Evolutionary conservation across 2,113 vertebrate species (phyloP).

Genomic region (Psilopogon haemacephalus): DNA sequence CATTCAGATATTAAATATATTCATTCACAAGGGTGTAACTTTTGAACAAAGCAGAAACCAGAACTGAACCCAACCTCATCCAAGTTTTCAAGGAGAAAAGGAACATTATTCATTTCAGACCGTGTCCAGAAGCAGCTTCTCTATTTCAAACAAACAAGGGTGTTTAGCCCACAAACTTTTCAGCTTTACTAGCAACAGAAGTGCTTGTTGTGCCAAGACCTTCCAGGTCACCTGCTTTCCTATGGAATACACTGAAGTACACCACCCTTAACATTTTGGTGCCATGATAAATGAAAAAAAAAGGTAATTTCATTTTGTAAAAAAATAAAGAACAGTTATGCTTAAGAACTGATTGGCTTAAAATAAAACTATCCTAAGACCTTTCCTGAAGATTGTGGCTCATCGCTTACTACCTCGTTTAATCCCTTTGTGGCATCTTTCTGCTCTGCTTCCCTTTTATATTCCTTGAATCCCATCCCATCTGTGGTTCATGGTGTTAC

Average conservation of each 20-base stretch:
- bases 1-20: neutral
- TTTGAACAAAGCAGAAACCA: neutral
- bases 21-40: neutral
- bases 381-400: conserved; percentile 59
- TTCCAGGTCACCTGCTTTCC: neutral
- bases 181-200: conserved; percentile 16
- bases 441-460: conserved; percentile 66
- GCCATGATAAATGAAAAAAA: neutral
- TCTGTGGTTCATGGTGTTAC: neutral
- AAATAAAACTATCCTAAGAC: conserved; percentile 44
- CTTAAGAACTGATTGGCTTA: conserved; percentile 18
- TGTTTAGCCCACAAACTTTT: neutral
- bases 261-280: neutral
- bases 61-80: neutral
- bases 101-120: neutral
- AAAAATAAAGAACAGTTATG: neutral
- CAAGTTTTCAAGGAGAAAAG: neutral
- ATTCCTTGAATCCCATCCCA: conserved; percentile 17
- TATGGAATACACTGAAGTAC: neutral
- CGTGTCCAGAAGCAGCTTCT: neutral
- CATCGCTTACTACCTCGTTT: conserved; percentile 68
- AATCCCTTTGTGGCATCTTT: conserved; percentile 67
- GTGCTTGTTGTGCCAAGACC: neutral
- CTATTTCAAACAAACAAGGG: neutral
- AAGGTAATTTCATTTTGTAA: neutral